Base-by-base conservation (phyloP, 2,888 invertebrate genomes). In the Yponomeuta evonymella region DNA sequence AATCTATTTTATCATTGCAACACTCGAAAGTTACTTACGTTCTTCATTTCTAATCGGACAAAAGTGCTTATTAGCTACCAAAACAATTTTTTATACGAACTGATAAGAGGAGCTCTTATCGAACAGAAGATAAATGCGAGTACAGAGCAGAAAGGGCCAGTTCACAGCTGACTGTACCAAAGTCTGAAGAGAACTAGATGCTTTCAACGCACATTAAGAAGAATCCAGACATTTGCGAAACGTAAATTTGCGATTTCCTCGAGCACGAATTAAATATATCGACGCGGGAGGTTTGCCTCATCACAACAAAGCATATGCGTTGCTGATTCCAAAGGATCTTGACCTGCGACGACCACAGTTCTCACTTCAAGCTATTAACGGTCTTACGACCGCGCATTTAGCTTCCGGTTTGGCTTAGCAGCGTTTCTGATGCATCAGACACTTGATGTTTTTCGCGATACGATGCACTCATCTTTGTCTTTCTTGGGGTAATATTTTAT, bases 281-380 rank as follows among this genome's bases (percentile, higher is more conserved):
- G 77, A 78, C 77, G 84, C 82, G 83, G 83, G 83, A 81, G 83
- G 78, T 76, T 78, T 72, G 73, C 74, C 75, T 75, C 72, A 77
- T 81, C 82, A 80, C 80, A 78, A 82, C 82, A 80, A 80, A 78
- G 80, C 81, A 80, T 77, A 79, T 83, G 79, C 79, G 69, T n/a
- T 69, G 69, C 62, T 63, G 62, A 62, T 63, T 80, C 80, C 75
- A 76, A 75, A 76, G 81, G 79, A 73, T 81, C 79, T 79, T 83
- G 84, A 83, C 81, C 81, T 79, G 76, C 70, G 70, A 67, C 70
- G 71, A 67, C 67, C 51, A 65, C 72, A 70, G 23, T 12, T 48
- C 23, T 10, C 23, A n/a, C 64, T 64, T 30, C 68, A 30, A 3
- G 68, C 68, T 23, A 68, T 51, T 67, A 11, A 51, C 15, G 23